phyloP scores from a whole-genome alignment of 1,140 invertebrate genomes.

The Odontomachus brunneus region DNA sequence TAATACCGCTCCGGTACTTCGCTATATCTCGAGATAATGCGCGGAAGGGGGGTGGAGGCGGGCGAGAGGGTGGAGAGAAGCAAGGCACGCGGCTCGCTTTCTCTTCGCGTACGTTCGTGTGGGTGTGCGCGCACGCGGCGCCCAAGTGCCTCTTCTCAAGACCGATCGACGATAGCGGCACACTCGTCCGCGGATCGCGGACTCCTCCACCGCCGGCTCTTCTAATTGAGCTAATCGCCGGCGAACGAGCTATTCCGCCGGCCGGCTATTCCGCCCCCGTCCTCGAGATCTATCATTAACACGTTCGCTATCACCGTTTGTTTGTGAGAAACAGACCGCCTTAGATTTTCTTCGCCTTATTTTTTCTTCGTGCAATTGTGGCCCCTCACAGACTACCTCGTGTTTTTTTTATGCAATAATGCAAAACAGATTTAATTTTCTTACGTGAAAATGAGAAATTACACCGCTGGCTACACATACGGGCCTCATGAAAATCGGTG shows the following conservation, averaged over 20 bases:
- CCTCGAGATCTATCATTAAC: constrained; percentile 14
- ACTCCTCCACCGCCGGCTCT: not conserved
- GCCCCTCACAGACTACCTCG: too few species aligned
- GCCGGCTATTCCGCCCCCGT: not conserved
- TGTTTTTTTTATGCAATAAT: too few species aligned
- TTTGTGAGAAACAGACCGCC: too few species aligned
- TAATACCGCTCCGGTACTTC: constrained; percentile 66
- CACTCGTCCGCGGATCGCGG: constrained; percentile 11
- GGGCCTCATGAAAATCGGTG: too few species aligned
- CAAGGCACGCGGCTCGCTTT: constrained; percentile 57
- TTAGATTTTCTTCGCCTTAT: too few species aligned
- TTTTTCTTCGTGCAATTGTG: too few species aligned
- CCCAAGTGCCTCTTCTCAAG: constrained; percentile 54
- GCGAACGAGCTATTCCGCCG: not conserved
- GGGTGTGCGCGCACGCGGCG: not conserved
- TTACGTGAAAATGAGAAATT: too few species aligned
- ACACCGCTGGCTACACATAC: too few species aligned
- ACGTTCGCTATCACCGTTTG: too few species aligned
- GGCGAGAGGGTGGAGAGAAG: constrained; percentile 38
- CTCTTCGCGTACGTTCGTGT: not conserved
- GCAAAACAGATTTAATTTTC: too few species aligned
- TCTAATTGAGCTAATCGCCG: constrained; percentile 64
- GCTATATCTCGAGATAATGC: constrained; percentile 83
- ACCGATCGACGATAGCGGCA: constrained; percentile 48
- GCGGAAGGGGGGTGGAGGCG: constrained; percentile 47